Conservation (phyloP, 2,888 invertebrate species). For the Harmothoe impar region DNA sequence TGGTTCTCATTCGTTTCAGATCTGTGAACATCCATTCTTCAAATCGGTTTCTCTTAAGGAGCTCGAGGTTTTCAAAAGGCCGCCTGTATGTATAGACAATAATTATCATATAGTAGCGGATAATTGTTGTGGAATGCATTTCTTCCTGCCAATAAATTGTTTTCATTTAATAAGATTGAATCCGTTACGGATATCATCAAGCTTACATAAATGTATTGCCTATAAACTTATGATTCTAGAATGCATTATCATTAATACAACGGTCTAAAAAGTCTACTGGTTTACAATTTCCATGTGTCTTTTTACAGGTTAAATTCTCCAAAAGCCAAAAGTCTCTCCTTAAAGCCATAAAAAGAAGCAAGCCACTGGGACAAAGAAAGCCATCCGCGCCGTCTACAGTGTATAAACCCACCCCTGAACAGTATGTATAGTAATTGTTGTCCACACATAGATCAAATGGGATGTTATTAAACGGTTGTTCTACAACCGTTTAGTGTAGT, state of each 20-base stretch:
- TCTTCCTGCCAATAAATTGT: too few species aligned
- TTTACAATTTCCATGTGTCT: background rate
- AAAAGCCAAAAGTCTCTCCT: conserved; percentile 75
- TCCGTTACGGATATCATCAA: too few species aligned
- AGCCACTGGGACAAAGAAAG: conserved; percentile 67
- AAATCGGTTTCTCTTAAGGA: conserved; percentile 94
- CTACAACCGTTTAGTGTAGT: too few species aligned
- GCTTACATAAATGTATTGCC: too few species aligned
- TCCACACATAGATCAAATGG: too few species aligned
- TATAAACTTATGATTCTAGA: too few species aligned
- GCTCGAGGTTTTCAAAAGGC: conserved; percentile 84
- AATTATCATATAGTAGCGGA: too few species aligned
- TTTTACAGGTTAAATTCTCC: conserved; percentile 74
- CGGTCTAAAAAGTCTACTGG: too few species aligned
- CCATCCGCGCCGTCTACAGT: background rate
- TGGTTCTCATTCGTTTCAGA: conserved; percentile 78
- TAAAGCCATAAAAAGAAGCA: conserved; percentile 74
- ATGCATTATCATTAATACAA: too few species aligned
- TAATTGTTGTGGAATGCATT: too few species aligned
- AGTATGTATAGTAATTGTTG: background rate
- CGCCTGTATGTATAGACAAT: conserved; percentile 74
- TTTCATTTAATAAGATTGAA: too few species aligned
- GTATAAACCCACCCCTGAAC: background rate
- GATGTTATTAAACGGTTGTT: too few species aligned
- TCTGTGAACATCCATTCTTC: conserved; percentile 92